Conservation (phyloP, 2,113 vertebrate species). For the Cryptoleucopteryx plumbea region DNA sequence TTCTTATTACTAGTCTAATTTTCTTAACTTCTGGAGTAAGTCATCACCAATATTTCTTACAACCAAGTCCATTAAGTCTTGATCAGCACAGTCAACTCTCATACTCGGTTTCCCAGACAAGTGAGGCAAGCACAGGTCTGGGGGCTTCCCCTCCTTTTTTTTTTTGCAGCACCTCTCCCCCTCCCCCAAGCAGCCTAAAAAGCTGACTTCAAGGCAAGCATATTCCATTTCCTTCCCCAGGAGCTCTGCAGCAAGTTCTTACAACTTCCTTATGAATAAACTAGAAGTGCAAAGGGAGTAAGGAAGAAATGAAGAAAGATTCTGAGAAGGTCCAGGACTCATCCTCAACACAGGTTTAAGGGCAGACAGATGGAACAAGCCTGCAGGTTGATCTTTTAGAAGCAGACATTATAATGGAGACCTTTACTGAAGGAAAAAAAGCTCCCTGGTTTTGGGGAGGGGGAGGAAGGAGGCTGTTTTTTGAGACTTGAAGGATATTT, state of each 20-base stretch:
- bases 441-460: rapidly evolving
- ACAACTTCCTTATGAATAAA: neutral
- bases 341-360: neutral
- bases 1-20: neutral
- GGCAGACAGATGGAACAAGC: neutral
- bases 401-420: neutral
- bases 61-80: neutral
- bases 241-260: neutral
- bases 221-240: slow-evolving; percentile 33
- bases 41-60: neutral
- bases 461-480: neutral
- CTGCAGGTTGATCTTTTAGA: neutral
- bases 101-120: neutral
- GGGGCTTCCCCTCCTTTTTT: rapidly evolving
- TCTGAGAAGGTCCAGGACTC: neutral
- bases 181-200: neutral
- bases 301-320: neutral
- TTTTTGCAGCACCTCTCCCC: neutral
- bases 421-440: neutral
- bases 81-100: neutral
- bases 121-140: neutral
- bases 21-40: neutral
- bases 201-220: slow-evolving; percentile 20
- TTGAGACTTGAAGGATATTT: neutral
- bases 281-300: neutral